Percentiles rank a stretch among this genome's conserved stretches.
Conservation (phyloP, 1,140 invertebrate genomes). For the Trachymyrmex cornetzi region DNA sequence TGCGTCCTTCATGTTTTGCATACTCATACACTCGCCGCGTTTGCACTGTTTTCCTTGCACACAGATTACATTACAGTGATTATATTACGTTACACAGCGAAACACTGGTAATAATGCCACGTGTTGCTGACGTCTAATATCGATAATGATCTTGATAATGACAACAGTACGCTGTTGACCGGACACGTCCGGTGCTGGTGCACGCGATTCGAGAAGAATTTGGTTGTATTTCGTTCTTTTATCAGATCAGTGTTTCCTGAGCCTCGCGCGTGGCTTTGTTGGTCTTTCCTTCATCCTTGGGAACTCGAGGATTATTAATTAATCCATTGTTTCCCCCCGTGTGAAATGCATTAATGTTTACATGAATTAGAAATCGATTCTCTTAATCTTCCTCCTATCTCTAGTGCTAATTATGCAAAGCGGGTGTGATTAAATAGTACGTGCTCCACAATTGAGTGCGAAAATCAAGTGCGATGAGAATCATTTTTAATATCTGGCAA, state of each 20-base stretch:
- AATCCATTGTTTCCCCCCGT: too few species aligned
- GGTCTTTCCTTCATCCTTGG: background rate
- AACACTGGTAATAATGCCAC: constrained; percentile 37
- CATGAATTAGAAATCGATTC: constrained; percentile 34
- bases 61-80: background rate
- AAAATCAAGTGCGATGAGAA: constrained; percentile 48
- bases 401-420: constrained; percentile 6
- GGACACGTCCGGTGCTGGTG: background rate
- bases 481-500: constrained; percentile 74
- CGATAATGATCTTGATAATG: constrained; percentile 59
- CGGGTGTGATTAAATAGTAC: constrained; percentile 24
- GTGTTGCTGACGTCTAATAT: constrained; percentile 49
- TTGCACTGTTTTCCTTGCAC: background rate
- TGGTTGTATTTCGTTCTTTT: background rate
- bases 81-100: constrained; percentile 21
- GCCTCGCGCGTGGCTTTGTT: background rate
- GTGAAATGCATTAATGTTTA: background rate
- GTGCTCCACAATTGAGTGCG: constrained; percentile 37
- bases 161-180: constrained; percentile 17
- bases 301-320: background rate
- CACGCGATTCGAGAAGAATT: constrained; percentile 12
- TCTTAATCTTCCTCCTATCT: constrained; percentile 44
- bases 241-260: background rate
- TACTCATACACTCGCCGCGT: background rate
- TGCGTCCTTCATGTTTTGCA: constrained; percentile 18